phyloP scores from a whole-genome alignment of 2,888 invertebrate species.

The Drosophila aldrichi region DNA sequence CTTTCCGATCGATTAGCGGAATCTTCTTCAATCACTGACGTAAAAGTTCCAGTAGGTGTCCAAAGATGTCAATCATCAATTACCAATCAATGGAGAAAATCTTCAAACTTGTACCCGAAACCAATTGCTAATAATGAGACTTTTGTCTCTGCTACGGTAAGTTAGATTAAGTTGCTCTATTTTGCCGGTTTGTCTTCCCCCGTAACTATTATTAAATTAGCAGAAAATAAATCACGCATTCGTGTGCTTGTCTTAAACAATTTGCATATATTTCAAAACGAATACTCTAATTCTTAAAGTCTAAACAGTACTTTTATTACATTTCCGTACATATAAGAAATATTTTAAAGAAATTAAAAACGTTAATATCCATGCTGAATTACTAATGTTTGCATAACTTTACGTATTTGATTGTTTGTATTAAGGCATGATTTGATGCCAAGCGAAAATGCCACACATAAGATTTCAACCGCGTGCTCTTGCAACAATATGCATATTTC shows the following conservation, averaged over 20 bases:
- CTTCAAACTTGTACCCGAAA: too few species aligned
- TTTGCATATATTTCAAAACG: background rate
- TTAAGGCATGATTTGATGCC: conserved; percentile 92
- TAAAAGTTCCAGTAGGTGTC: too few species aligned
- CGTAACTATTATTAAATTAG: background rate
- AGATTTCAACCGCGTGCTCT: conserved; percentile 92
- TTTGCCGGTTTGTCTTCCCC: background rate
- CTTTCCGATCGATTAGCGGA: too few species aligned
- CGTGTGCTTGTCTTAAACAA: background rate
- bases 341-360: background rate
- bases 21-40: too few species aligned
- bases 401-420: conserved; percentile 91
- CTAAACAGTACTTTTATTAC: background rate
- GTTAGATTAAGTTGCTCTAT: too few species aligned
- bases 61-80: too few species aligned
- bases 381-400: conserved; percentile 92
- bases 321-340: background rate
- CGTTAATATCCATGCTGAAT: conserved; percentile 91
- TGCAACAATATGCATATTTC: conserved; percentile 93
- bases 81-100: too few species aligned
- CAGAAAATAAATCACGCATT: background rate
- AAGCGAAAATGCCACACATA: conserved; percentile 92
- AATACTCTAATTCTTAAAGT: background rate
- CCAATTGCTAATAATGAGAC: too few species aligned
- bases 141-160: too few species aligned